Conservation (phyloP, 2,888 invertebrate genomes). For the Lithophane socia region DNA sequence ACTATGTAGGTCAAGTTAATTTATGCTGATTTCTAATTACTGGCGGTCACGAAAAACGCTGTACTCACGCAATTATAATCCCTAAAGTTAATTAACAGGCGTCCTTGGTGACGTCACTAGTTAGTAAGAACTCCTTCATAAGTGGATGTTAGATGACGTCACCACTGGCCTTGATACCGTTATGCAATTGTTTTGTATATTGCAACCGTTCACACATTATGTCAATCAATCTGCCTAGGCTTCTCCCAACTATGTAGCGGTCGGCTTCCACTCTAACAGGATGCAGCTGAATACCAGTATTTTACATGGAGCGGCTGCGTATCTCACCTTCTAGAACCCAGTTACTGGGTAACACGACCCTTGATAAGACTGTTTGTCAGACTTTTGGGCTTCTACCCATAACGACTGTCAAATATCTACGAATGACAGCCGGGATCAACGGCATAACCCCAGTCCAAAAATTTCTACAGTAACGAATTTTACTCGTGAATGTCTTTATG, state of each 20-base stretch:
- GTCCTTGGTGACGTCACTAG: conserved; percentile 51
- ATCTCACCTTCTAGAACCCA: not conserved
- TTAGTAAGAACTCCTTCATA: conserved; percentile 25
- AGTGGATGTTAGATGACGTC: conserved; percentile 33
- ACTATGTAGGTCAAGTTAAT: conserved; percentile 16
- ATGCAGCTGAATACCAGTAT: not conserved
- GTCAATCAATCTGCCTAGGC: too few species aligned
- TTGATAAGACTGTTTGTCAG: not conserved
- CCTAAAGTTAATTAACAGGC: conserved; percentile 50
- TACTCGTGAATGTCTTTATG: not conserved
- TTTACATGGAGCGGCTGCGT: not conserved
- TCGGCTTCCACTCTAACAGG: not conserved
- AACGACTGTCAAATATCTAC: not conserved
- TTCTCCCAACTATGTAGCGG: not conserved
- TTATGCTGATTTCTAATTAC: conserved; percentile 46
- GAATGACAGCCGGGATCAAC: not conserved
- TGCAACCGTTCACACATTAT: conserved; percentile 8
- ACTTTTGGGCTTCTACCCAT: not conserved
- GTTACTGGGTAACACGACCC: not conserved
- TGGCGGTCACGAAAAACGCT: conserved; percentile 41
- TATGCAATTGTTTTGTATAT: conserved; percentile 16
- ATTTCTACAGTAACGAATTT: not conserved
- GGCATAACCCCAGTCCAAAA: not conserved
- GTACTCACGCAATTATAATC: conserved; percentile 37
- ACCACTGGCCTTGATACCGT: conserved; percentile 27